Percentiles rank a stretch among this genome's conserved stretches.
Conservation (phyloP, 2,113 vertebrate genomes). For the Sylvilagus bachmani region DNA sequence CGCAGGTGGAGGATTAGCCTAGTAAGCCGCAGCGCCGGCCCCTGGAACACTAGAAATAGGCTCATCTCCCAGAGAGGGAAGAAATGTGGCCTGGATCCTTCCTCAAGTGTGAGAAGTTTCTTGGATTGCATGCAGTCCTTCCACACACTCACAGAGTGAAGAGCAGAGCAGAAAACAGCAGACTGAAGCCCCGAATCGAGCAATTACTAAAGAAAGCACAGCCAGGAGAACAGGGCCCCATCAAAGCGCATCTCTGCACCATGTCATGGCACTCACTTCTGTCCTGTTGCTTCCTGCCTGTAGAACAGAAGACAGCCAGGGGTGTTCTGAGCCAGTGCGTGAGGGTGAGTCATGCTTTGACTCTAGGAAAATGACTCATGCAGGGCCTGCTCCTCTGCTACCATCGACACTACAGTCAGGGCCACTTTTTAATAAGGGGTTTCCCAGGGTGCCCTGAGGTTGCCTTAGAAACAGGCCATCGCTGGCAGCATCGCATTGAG, state of each 20-base stretch:
- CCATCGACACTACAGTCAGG: background rate
- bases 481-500: background rate
- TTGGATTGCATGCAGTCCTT: background rate
- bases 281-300: background rate
- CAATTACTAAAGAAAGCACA: background rate
- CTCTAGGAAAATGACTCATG: background rate
- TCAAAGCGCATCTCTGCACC: background rate
- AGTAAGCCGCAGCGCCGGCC: too few relatives aligned
- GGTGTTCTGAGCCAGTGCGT: background rate
- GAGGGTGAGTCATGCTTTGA: background rate
- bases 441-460: background rate
- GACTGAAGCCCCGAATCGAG: too few relatives aligned
- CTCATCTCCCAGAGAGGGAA: background rate
- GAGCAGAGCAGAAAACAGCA: background rate
- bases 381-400: background rate
- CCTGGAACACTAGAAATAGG: background rate
- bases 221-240: background rate
- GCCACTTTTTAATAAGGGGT: background rate
- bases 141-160: background rate
- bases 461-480: background rate
- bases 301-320: background rate
- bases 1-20: too few relatives aligned
- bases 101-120: background rate
- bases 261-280: background rate
- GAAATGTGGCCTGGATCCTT: background rate